These are phyloP conservation scores for Gallirallus australis DNA, from an alignment of 2,797 vertebrate species.

Conservation along the genomic window DNA sequence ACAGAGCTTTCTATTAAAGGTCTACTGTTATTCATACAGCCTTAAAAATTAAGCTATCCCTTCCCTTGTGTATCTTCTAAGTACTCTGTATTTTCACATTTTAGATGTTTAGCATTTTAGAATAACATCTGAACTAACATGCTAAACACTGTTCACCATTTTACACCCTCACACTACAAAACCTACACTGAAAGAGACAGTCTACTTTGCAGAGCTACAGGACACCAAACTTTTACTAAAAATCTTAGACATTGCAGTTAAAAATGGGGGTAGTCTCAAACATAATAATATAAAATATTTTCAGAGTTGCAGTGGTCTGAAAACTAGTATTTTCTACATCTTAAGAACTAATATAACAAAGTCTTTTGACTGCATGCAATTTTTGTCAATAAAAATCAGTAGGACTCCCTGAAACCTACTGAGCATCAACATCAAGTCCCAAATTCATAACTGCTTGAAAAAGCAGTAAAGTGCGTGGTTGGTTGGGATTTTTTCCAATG, in stretches of 20 bases:
- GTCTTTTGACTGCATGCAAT: not conserved
- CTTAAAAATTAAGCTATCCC: not conserved
- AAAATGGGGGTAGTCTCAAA: not conserved
- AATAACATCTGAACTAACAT: not conserved
- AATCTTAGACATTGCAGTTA: not conserved
- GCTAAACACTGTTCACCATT: not conserved
- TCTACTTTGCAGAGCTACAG: not conserved
- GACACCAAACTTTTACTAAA: not conserved
- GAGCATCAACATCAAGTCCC: not conserved
- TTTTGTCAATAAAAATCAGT: not conserved
- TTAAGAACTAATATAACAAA: not conserved
- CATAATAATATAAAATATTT: not conserved
- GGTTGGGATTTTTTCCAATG: not conserved
- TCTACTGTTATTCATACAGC: not conserved
- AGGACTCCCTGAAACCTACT: not conserved
- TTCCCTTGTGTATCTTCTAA: not conserved
- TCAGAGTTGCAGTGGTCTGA: not conserved
- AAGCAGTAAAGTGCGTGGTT: accelerated
- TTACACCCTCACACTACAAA: not conserved
- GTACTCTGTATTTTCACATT: not conserved
- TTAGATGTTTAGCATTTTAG: not conserved
- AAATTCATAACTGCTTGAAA: not conserved
- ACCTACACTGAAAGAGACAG: not conserved
- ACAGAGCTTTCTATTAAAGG: not conserved
- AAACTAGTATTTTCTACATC: not conserved